Evolutionary conservation across 1,140 invertebrate species (phyloP), one percentile per base, ranked within the genome.

Genomic region (Trypoxylus dichotomus): DNA sequence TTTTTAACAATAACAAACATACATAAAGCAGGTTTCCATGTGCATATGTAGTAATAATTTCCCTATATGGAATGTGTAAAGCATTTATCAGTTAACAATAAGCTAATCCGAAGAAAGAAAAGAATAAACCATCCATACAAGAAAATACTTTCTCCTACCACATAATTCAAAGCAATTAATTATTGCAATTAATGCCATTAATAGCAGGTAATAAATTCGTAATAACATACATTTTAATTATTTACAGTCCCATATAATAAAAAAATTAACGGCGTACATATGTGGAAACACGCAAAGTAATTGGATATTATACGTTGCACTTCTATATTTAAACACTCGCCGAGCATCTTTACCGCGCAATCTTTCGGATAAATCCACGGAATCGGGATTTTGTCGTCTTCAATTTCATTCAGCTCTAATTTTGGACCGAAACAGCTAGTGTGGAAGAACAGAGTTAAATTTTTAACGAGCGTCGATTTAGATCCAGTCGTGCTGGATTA

Each of bases 381-480:
- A 54, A 54, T 54, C 47, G 47, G 19, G 27, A 68, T 68, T 27
- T 13, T 29, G 24, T 68, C 60, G 27, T 68, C 60, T 68, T 68
- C 21, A 68, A 24, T 68, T 68, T 68, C 60, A 68, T 68, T 68
- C 60, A 68, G 13, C 6, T 68, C 60, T 68, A 68, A 68, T 68
- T 68, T 68, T 68, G 60, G 60, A 54, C 7, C 60, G 27, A 37
- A 37, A 8, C 32, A 37, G 60, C 60, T 68, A 25, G 13, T 7
- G 19, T 54, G 19, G 47, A 54, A 19, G 47, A 19, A 54, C 47
- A 15, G 8, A 2, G 60, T 68, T 24, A 68, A 68, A 68, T 68
- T 68, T 29, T 29, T 68, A 25, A 68, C 60, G 27, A 29, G 27
- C 60, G 7, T 27, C 24, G 21, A 68, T 68, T 54, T 29, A 68